Conservation (phyloP, 2,113 vertebrate species). For the Gasterosteus nipponicus region DNA sequence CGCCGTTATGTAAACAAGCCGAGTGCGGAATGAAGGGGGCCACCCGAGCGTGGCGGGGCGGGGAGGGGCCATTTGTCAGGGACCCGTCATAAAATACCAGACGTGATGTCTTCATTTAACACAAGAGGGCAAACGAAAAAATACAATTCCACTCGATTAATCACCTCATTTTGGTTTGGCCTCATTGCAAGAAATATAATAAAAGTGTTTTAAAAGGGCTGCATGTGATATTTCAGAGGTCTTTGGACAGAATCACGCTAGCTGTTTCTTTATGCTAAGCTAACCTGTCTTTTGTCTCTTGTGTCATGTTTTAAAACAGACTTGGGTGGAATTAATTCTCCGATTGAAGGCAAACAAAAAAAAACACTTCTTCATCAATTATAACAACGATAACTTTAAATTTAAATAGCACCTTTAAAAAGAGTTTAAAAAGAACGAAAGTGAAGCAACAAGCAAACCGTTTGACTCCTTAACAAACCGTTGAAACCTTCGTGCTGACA, state of each 20-base stretch:
- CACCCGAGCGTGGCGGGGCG: constrained; percentile 89
- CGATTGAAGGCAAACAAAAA: not conserved
- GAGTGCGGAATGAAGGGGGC: constrained; percentile 94
- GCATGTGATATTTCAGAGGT: constrained; percentile 13
- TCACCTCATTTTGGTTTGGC: not conserved
- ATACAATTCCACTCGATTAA: constrained; percentile 56
- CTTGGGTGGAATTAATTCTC: not conserved
- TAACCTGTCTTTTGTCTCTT: not conserved
- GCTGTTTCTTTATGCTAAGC: not conserved
- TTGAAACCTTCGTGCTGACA: too few species aligned
- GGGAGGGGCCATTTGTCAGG: constrained; percentile 95
- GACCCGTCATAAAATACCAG: constrained; percentile 93
- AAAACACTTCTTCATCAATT: not conserved
- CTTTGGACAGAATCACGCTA: not conserved
- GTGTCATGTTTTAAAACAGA: not conserved
- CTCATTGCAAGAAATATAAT: constrained; percentile 2
- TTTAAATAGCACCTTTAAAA: too few species aligned
- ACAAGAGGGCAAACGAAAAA: constrained; percentile 88
- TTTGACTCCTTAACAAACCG: not conserved
- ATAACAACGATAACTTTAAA: too few species aligned
- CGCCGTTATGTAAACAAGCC: constrained; percentile 98
- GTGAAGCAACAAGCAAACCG: not conserved
- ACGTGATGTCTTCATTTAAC: constrained; percentile 97
- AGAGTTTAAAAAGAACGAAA: not conserved
- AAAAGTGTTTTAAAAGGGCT: constrained; percentile 23